These are phyloP conservation scores for Montipora cactus DNA, from an alignment of 64 coral and sea anemone species.

Conservation along the genomic window DNA sequence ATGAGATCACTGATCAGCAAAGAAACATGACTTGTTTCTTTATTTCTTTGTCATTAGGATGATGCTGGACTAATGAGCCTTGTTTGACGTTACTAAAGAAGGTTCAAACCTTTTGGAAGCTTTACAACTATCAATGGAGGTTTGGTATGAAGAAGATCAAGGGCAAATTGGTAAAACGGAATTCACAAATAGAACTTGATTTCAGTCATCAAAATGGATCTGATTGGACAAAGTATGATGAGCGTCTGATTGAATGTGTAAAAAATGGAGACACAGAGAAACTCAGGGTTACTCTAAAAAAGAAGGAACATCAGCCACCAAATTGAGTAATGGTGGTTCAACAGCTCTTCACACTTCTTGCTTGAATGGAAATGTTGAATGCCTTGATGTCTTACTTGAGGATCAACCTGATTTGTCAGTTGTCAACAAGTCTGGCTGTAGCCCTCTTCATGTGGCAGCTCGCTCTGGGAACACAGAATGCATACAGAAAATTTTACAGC, in stretches of 20 bases:
- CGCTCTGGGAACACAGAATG: slow-evolving; percentile 42
- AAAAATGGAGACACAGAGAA: slow-evolving; percentile 30
- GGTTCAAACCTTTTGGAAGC: background rate
- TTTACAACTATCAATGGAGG: background rate
- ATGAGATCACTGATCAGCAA: background rate
- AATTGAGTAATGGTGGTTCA: slow-evolving; percentile 58
- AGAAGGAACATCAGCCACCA: slow-evolving; percentile 54
- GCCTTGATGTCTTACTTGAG: slow-evolving; percentile 56
- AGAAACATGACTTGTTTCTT: background rate
- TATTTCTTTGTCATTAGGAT: background rate
- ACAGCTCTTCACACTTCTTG: slow-evolving; percentile 57
- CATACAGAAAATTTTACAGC: slow-evolving; percentile 16
- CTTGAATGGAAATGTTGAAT: slow-evolving; percentile 45
- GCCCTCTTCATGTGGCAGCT: slow-evolving; percentile 39
- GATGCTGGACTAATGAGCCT: background rate
- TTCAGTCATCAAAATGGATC: background rate
- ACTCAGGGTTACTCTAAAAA: slow-evolving; percentile 45
- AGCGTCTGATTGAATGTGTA: slow-evolving; percentile 53
- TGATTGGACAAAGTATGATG: slow-evolving; percentile 72
- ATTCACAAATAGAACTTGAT: slow-evolving; percentile 45
- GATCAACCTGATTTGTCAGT: slow-evolving; percentile 66
- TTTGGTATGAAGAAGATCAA: slow-evolving; percentile 71
- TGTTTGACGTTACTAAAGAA: background rate
- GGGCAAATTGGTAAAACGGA: slow-evolving; percentile 59
- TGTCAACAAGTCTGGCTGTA: slow-evolving; percentile 49